A percentile compares a stretch with the other conserved stretches of the same genome.
Conservation (phyloP, 2,113 vertebrate genomes). For the Gasterosteus aculeatus region DNA sequence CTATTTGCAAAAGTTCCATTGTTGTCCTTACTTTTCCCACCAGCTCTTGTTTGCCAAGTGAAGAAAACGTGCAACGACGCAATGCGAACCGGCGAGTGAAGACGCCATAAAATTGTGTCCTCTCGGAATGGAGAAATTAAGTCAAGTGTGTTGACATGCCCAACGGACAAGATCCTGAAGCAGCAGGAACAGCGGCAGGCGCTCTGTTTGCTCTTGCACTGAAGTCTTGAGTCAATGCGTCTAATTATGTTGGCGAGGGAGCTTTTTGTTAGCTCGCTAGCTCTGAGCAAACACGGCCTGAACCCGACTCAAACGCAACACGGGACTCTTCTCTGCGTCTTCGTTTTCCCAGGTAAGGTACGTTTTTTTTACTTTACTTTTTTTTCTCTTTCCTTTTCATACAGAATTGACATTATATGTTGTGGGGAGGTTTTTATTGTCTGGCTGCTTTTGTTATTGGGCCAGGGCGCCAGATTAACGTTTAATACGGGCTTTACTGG, state of each 20-base stretch:
- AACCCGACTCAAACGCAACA: constrained; percentile 59
- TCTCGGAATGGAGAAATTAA: constrained; percentile 51
- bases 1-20: constrained; percentile 37
- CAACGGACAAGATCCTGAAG: constrained; percentile 84
- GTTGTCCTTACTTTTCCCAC: constrained; percentile 23
- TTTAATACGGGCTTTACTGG: background rate
- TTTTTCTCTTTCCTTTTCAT: background rate
- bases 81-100: constrained; percentile 11
- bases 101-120: constrained; percentile 50
- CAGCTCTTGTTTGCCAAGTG: constrained; percentile 50
- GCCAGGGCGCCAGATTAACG: background rate
- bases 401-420: background rate
- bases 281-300: constrained; percentile 73
- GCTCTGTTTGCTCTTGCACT: constrained; percentile 79
- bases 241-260: constrained; percentile 67
- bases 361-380: background rate
- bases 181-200: constrained; percentile 78
- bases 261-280: constrained; percentile 68
- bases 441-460: background rate
- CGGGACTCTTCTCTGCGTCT: constrained; percentile 15
- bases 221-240: constrained; percentile 72
- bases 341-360: constrained; percentile 23
- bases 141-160: constrained; percentile 78
- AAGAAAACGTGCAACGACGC: constrained; percentile 11
- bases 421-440: background rate